A percentile compares a stretch with the other conserved stretches of the same genome.
These are phyloP conservation scores for Bombus picipes DNA, from an alignment of 1,140 invertebrate species.

Conservation along the genomic window DNA sequence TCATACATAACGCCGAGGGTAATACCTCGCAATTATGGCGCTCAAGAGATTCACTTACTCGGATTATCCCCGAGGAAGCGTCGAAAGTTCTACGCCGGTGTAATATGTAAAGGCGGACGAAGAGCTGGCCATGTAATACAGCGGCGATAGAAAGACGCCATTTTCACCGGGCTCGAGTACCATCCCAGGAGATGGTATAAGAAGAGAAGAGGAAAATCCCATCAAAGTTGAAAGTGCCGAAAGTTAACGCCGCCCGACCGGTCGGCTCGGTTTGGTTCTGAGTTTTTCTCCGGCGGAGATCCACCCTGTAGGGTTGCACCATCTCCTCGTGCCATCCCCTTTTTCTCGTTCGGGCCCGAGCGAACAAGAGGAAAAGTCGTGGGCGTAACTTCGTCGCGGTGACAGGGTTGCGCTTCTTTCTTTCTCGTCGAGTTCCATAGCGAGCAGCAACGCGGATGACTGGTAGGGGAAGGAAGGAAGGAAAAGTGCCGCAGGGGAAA, in stretches of 20 bases:
- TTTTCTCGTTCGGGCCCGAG: conserved; percentile 46
- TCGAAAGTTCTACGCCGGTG: conserved; percentile 11
- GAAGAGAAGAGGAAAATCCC: conserved; percentile 61
- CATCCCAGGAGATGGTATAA: background rate
- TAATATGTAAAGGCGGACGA: conserved; percentile 29
- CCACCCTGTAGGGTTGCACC: background rate
- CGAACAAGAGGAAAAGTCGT: conserved; percentile 63
- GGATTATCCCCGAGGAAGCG: conserved; percentile 12
- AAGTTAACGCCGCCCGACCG: conserved; percentile 63
- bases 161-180: conserved; percentile 10
- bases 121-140: conserved; percentile 30
- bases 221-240: conserved; percentile 73
- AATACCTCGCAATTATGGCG: conserved; percentile 8
- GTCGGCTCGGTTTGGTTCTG: conserved; percentile 55
- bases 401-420: conserved; percentile 35
- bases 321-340: background rate
- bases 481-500: conserved; percentile 71
- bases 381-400: conserved; percentile 51
- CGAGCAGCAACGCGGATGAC: background rate
- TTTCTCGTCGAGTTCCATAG: background rate
- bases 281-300: conserved; percentile 39
- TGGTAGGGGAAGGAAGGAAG: conserved; percentile 10
- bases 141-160: conserved; percentile 42
- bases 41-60: conserved; percentile 24
- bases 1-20: background rate